Evolutionary conservation across 2,888 invertebrate species (phyloP), one percentile per base, ranked within the genome.

Genomic region (Drosophila anceps): DNA sequence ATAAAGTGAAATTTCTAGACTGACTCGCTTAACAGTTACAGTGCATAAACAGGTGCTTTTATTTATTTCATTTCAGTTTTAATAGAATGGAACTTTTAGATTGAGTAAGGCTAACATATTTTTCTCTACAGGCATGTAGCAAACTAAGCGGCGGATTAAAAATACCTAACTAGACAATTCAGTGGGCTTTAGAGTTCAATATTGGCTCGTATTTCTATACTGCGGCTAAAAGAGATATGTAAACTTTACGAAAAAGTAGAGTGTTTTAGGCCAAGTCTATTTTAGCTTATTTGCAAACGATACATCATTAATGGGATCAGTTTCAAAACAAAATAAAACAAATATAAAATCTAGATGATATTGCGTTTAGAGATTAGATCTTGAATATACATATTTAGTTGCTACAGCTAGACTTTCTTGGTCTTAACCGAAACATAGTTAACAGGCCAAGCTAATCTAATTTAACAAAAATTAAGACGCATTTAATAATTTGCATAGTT

Each of bases 1-100:
- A 46, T 24, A 15, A 7, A 27, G 4, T 15, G 1, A 8, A 1
- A 15, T 15, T 27, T 46, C 15, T 20, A 2, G 20, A 43, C 20
- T 46, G 24, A 5, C 4, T 15, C 9, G 3, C 24, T 13, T 24
- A 8, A 46, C 4, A 46, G 4, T 46, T 8, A n/a, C n/a, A 15
- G 27, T 27, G 46, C 46, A 46, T 15, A 15, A 46, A 24, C 15
- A 46, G 9, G 27, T 48, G 46, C 27, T n/a, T 46, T 48, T 48
- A 48, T 48, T 48, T 48, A 46, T 46, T n/a, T 9, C n/a, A n/a
- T 29, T 29, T n/a, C 10, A 2, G n/a, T 29, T 29, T n/a, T n/a
- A 2, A 48, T n/a, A n/a, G 9, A 27, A 4, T 29, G 29, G 46
- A 48, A 27, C 29, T n/a, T 27, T 10, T 29, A n/a, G 29, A 9